phyloP scores from a whole-genome alignment of 1,140 invertebrate genomes.

The Drosophila tsacasi region DNA sequence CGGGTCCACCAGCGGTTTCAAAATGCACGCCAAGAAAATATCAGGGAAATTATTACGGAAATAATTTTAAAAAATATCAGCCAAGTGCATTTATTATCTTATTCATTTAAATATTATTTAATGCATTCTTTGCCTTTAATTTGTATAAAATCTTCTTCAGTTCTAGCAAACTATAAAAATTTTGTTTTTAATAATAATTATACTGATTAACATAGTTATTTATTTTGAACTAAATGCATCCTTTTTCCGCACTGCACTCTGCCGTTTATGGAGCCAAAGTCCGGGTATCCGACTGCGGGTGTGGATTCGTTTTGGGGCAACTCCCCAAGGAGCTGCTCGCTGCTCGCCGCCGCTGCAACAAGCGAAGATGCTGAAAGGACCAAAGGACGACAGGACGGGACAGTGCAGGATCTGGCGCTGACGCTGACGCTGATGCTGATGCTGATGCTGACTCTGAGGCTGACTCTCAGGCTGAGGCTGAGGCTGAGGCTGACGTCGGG shows the following conservation, averaged over 20 bases:
- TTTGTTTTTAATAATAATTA: neutral
- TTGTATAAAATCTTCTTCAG: too few species aligned
- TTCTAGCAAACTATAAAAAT: neutral
- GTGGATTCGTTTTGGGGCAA: constrained; percentile 12
- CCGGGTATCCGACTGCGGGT: constrained; percentile 13
- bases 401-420: constrained; percentile 18
- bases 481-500: constrained; percentile 50
- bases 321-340: constrained; percentile 37
- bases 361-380: constrained; percentile 65
- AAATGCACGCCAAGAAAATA: neutral
- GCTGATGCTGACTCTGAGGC: constrained; percentile 5
- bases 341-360: constrained; percentile 56
- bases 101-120: too few species aligned
- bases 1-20: constrained; percentile 20
- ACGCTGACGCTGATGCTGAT: constrained; percentile 17
- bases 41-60: too few species aligned
- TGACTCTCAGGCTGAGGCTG: constrained; percentile 8
- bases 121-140: too few species aligned
- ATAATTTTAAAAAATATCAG: neutral
- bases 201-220: neutral
- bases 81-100: too few species aligned
- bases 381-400: constrained; percentile 10
- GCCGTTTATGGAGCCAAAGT: constrained; percentile 2
- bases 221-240: neutral
- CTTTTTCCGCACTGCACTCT: constrained; percentile 6